These are phyloP conservation scores for Podarcis cretensis DNA, from an alignment of 2,113 vertebrate species.

Conservation along the genomic window DNA sequence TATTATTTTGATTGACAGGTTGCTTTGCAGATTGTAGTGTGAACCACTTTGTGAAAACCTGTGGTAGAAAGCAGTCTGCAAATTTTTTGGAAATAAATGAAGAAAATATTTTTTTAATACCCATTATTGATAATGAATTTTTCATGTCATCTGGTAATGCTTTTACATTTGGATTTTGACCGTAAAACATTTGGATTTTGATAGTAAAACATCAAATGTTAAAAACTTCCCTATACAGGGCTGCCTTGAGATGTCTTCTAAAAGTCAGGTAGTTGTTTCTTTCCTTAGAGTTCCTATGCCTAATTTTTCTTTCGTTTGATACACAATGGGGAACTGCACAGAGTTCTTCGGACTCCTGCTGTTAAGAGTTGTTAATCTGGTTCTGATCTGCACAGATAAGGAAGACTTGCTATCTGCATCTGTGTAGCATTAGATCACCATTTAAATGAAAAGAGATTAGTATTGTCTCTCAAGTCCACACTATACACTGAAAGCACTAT, in stretches of 20 bases:
- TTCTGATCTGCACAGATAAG: background rate
- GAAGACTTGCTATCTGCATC: background rate
- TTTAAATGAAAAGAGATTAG: background rate
- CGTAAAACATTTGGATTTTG: background rate
- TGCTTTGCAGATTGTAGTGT: too few species aligned
- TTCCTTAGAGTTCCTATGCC: too few species aligned
- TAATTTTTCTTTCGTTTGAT: background rate
- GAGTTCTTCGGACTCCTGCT: background rate
- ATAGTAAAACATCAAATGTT: too few species aligned
- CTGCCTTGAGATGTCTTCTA: too few species aligned
- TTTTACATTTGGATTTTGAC: background rate
- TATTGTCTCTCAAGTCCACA: too few species aligned
- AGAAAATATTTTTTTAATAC: background rate
- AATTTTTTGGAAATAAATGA: too few species aligned
- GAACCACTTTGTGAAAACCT: too few species aligned
- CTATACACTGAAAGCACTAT: background rate
- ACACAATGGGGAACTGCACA: background rate
- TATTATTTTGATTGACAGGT: too few species aligned
- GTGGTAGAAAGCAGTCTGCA: too few species aligned
- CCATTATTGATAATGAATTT: fast-evolving
- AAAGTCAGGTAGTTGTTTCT: too few species aligned
- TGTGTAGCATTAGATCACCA: background rate
- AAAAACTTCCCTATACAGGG: too few species aligned
- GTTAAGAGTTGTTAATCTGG: background rate
- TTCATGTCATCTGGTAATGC: background rate